Evolutionary conservation across 2,888 invertebrate genomes (phyloP).

Genomic region (Drosophila nigricruria): DNA sequence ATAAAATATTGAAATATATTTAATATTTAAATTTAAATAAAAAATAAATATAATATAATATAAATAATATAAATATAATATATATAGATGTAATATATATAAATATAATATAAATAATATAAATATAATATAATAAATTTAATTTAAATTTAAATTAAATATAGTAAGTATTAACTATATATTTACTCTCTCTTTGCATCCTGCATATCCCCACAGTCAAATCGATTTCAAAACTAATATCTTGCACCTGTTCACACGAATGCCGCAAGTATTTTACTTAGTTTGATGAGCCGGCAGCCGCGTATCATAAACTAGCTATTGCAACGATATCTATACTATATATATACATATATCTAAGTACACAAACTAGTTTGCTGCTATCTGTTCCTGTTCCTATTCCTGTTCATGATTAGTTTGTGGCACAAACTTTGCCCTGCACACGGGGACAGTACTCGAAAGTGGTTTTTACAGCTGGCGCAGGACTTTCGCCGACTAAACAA

Average conservation of each 20-base stretch:
- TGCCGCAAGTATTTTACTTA: background rate
- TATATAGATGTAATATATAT: too few species aligned
- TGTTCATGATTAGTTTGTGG: slow-evolving; percentile 15
- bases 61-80: too few species aligned
- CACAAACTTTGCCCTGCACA: slow-evolving; percentile 5
- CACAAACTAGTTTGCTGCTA: background rate
- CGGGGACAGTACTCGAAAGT: background rate
- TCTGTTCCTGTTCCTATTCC: slow-evolving; percentile 2
- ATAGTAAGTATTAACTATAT: too few species aligned
- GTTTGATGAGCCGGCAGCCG: background rate
- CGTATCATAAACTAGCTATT: background rate
- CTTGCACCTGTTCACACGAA: background rate
- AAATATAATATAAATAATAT: too few species aligned
- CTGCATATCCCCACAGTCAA: background rate
- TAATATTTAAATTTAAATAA: too few species aligned
- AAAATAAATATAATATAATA: too few species aligned
- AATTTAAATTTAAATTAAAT: too few species aligned
- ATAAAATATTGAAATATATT: too few species aligned
- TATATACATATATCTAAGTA: background rate
- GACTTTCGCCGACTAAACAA: slow-evolving; percentile 8
- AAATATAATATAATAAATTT: too few species aligned
- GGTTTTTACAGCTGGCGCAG: slow-evolving; percentile 7
- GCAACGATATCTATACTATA: too few species aligned
- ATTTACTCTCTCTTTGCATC: background rate
- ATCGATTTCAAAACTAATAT: background rate